These are phyloP conservation scores for Poeciliopsis occidentalis DNA, from an alignment of 2,113 vertebrate species.

Conservation along the genomic window DNA sequence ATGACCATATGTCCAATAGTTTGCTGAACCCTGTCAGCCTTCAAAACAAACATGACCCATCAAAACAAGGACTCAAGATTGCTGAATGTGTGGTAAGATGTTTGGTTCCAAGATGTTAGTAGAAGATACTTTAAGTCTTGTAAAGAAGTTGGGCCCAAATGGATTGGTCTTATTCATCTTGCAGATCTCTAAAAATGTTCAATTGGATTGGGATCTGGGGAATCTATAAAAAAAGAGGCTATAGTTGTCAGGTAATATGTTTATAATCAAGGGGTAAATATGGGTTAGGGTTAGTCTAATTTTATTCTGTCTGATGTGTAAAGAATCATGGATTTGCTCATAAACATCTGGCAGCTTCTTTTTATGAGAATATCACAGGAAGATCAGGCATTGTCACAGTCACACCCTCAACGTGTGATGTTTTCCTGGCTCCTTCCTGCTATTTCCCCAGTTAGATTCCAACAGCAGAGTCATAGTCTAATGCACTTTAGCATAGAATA, in stretches of 20 bases:
- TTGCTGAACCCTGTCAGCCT: neutral
- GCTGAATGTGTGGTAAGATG: neutral
- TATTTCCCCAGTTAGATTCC: conserved; percentile 9
- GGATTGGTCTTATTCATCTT: neutral
- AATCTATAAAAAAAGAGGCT: neutral
- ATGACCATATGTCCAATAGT: no score
- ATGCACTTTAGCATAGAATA: conserved; percentile 7
- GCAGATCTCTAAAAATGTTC: neutral
- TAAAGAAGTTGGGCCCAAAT: neutral
- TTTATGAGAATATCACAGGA: conserved; percentile 58
- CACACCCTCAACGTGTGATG: conserved; percentile 34
- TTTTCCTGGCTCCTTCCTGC: conserved; percentile 59
- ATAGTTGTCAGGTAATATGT: neutral
- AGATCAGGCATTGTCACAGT: conserved; percentile 53
- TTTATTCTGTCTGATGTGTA: neutral
- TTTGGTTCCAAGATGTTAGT: neutral
- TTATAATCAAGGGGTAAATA: no score
- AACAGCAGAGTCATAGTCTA: neutral
- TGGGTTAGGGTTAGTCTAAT: neutral
- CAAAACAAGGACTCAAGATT: neutral
- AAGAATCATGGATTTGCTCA: neutral
- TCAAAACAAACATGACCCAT: neutral
- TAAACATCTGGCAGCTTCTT: neutral
- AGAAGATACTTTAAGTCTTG: neutral
- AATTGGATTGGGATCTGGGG: neutral